Percentiles rank a stretch among this genome's conserved stretches.
phyloP scores from a whole-genome alignment of 2,888 invertebrate species.

The Drosophila ochracea region DNA sequence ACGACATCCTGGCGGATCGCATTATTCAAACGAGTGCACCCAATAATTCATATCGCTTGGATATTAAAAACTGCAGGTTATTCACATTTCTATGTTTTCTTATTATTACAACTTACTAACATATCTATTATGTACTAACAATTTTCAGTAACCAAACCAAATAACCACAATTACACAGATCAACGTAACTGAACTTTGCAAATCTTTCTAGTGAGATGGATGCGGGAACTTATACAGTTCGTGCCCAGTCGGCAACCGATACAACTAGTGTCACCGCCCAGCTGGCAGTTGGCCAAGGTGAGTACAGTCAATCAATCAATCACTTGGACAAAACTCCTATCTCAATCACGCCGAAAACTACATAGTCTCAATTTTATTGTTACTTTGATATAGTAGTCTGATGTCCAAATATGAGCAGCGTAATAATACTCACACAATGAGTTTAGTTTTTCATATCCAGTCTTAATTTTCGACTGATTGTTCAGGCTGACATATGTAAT shows the following conservation, averaged over 20 bases:
- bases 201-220: constrained; percentile 88
- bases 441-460: too few relatives aligned
- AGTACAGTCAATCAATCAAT: neutral
- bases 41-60: constrained; percentile 89
- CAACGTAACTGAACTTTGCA: constrained; percentile 7
- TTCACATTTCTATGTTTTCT: neutral
- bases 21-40: constrained; percentile 88
- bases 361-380: neutral
- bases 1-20: constrained; percentile 91
- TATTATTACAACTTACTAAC: neutral
- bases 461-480: too few relatives aligned
- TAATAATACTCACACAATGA: too few relatives aligned
- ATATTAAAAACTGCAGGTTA: constrained; percentile 89
- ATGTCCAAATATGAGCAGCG: too few relatives aligned
- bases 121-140: constrained; percentile 3
- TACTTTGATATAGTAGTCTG: neutral
- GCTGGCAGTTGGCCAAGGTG: constrained; percentile 93
- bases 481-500: too few relatives aligned
- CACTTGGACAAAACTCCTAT: neutral
- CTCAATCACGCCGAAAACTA: neutral
- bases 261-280: constrained; percentile 94
- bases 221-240: constrained; percentile 95
- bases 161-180: neutral
- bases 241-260: constrained; percentile 92
- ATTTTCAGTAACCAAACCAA: constrained; percentile 4